Evolutionary conservation across 2,797 vertebrate genomes (phyloP), one percentile per base, ranked within the genome.

Genomic region (Florisuga fusca): DNA sequence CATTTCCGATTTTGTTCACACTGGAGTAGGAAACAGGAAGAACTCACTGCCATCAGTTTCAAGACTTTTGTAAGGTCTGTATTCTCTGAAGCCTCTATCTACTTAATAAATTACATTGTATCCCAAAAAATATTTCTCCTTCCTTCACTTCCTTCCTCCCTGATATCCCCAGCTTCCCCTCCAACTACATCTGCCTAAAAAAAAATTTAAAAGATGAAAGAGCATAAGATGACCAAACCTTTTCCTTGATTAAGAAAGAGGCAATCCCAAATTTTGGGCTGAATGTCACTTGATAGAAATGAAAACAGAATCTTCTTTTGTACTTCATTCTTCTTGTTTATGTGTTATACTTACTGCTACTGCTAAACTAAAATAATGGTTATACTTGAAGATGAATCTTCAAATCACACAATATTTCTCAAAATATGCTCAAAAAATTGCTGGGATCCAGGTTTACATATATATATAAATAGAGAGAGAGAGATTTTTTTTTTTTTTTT

Each of bases 1-100:
- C 87, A 92, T 85, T 89, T 59, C 38, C 92, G 61, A 89, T 89
- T 92, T 87, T 53, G 54, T 71, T 45, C 77, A 92, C 19, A 50
- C 38, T 63, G 62, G 27, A 86, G 21, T 4, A 54, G n/a, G 34
- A 94, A 73, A 59, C 14, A 41, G 38, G 38, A 41, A 41, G 38
- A 41, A 41, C 66, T 11, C 9, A 0, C 3, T 50, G 8, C 59
- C 59, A 89, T 48, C 51, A 50, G 22, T 73, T 87, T 38, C 74
- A 81, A 53, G 29, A 33, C 25, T 59, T 67, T 11, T 34, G 72
- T 20, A 72, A 74, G 20, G 51, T 19, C 38, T 23, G 43, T 17
- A 33, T 78, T 78, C 51, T 78, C 41, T 76, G 51, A 73, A 82
- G 81, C 15, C 31, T 73, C 38, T 18, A 2, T 19, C 8, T 29